Conservation (phyloP, 2,888 invertebrate species). For the Trachelus iudaicus region DNA sequence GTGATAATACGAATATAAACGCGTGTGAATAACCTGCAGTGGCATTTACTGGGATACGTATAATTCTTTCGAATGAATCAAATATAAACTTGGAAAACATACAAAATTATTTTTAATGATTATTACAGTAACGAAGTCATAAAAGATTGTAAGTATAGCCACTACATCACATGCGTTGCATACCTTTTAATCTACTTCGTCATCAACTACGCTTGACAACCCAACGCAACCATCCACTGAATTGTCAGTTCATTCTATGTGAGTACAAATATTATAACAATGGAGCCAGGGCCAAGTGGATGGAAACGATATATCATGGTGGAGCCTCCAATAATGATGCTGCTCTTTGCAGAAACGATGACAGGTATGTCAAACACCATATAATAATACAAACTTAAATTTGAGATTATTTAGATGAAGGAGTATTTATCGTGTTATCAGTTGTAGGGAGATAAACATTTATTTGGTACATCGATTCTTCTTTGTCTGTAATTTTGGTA, state of each 20-base stretch:
- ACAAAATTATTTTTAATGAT: not conserved
- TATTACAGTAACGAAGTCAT: not conserved
- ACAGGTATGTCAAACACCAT: constrained; percentile 35
- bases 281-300: constrained; percentile 26
- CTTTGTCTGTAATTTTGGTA: not conserved
- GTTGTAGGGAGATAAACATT: not conserved
- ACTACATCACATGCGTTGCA: not conserved
- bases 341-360: constrained; percentile 41
- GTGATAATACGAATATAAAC: not conserved
- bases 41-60: not conserved
- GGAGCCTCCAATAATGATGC: constrained; percentile 46
- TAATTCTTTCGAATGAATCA: not conserved
- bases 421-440: not conserved
- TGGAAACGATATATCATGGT: constrained; percentile 44
- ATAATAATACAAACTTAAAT: not conserved
- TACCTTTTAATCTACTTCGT: not conserved
- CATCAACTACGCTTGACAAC: not conserved
- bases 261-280: constrained; percentile 9
- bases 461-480: not conserved
- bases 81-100: not conserved
- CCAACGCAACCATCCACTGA: not conserved
- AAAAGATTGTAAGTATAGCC: not conserved
- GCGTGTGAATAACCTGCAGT: not conserved
- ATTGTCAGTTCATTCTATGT: not conserved
- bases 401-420: not conserved